phyloP scores from a whole-genome alignment of 2,888 invertebrate species.

The Tupiocoris notatus region DNA sequence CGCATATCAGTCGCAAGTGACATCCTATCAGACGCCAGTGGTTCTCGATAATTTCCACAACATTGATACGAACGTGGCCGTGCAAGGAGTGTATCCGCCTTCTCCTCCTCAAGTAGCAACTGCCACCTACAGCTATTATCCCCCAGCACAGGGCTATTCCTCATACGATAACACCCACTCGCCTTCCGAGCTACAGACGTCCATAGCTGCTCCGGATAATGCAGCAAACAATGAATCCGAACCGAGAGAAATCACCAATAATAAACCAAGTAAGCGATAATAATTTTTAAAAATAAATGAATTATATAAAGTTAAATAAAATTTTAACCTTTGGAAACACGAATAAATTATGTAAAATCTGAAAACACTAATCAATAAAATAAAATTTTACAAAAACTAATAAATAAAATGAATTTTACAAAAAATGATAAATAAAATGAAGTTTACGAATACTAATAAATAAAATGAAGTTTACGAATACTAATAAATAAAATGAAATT shows the following conservation, averaged over 20 bases:
- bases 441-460: no score
- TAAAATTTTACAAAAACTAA: no score
- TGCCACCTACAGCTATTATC: constrained; percentile 18
- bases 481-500: no score
- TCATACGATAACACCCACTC: constrained; percentile 8
- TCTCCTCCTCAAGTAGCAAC: constrained; percentile 9
- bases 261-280: no score
- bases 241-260: background rate
- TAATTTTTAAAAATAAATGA: no score
- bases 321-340: no score
- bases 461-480: no score
- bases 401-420: no score
- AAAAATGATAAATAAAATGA: no score
- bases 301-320: no score
- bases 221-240: background rate
- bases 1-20: constrained; percentile 22
- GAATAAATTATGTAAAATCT: no score
- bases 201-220: background rate
- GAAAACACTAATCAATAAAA: no score
- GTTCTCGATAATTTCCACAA: constrained; percentile 10
- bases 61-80: background rate
- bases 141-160: constrained; percentile 22
- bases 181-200: constrained; percentile 17
- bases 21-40: constrained; percentile 16
- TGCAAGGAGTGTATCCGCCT: background rate